Evolutionary conservation across 1,140 invertebrate genomes (phyloP), one percentile per base, ranked within the genome.

Genomic region (Eciton burchellii): DNA sequence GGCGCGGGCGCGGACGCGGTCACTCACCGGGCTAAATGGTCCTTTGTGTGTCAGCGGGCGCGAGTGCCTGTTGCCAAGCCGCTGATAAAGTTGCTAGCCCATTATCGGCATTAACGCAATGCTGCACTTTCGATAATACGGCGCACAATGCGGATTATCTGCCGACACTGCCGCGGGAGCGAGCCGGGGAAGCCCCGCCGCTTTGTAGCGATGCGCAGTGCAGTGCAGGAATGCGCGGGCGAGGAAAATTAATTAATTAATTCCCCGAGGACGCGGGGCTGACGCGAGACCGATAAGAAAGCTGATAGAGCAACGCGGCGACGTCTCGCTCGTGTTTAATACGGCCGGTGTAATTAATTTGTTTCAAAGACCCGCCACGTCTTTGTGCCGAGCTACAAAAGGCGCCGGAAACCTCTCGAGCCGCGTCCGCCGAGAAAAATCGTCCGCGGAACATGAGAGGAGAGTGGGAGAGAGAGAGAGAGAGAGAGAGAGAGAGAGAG

Each of bases 11-110:
- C 72, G 47, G 65, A 49, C 56, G 35, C 43, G 73, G 35, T 56
- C 74, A 79, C 21, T 63, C 54, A 70, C 41, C 65, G 60, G 59
- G 79, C 73, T 87, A 87, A 87, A 83, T 81, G 84, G 63, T 87
- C 79, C 74, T 87, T 87, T 87, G 85, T 87, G 56, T 45, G 59
- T 76, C 45, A 62, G 12, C 41, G 71, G 57, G 24, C 21, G 70
- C n/a, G 60, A 29, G 29, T 45, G 74, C 62, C 60, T 77, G 74
- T 77, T 77, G 74, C 74, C 74, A 79, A 79, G 21, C 63, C 74
- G 49, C 49, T 79, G 74, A 79, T 79, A 79, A 79, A 68, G 74
- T 79, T 70, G 63, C 35, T 79, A 79, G 70, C 74, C 74, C 63
- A 79, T 79, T 79, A 79, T 79, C 74, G 49, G 63, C 74, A 79